Percentiles rank a stretch among this genome's conserved stretches.
These are phyloP conservation scores for Orchestia grillus DNA, from an alignment of 1,140 invertebrate genomes.

Conservation along the genomic window DNA sequence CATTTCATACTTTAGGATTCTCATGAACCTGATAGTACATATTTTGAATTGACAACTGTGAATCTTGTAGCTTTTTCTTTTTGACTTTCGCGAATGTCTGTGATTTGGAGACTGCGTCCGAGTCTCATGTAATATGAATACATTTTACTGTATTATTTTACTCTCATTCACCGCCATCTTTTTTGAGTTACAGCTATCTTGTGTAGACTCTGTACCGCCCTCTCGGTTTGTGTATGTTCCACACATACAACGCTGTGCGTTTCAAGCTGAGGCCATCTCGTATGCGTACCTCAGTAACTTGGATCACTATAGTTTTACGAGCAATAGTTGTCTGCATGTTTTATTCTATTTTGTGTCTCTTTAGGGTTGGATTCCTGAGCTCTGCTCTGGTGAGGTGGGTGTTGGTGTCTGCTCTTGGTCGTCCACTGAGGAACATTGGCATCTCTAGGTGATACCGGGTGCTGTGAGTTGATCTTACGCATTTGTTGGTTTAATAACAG, in stretches of 20 bases:
- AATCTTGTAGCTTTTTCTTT: not conserved
- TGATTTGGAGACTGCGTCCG: not conserved
- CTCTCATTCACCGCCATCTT: not conserved
- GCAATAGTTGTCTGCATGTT: not conserved
- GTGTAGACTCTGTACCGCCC: not conserved
- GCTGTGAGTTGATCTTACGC: no score
- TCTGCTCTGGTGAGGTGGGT: not conserved
- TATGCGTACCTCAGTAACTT: not conserved
- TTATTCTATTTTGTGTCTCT: not conserved
- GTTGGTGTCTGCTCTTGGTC: no score
- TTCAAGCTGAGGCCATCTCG: not conserved
- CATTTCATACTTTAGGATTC: not conserved
- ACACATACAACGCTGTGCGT: not conserved
- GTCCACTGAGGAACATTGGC: no score
- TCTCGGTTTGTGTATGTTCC: not conserved
- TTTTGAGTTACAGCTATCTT: not conserved
- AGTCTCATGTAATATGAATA: not conserved
- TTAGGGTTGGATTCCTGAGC: not conserved
- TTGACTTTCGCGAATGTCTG: not conserved
- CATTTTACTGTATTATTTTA: not conserved
- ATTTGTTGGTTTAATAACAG: no score
- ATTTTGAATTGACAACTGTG: not conserved
- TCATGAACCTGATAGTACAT: not conserved
- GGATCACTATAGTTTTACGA: not conserved
- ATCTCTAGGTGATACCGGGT: no score